Base-by-base conservation (phyloP, 2,888 invertebrate genomes). In the Autographa gamma region DNA sequence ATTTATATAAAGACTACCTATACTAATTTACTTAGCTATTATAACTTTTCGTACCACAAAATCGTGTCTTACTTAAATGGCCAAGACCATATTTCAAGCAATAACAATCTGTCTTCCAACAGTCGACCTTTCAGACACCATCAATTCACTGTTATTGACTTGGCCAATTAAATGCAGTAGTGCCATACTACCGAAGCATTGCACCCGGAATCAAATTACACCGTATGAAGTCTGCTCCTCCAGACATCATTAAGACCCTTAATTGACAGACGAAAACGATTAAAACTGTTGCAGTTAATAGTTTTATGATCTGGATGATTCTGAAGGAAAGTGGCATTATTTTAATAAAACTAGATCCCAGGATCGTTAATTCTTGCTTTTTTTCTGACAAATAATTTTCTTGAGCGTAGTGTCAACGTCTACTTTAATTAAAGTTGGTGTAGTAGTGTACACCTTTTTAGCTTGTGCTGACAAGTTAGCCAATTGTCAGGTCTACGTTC, bases 91-190 rank as follows among this genome's bases (percentile, higher is more conserved):
- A 56, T 56, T 25, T 13, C 13, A 19, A 25, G 25, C 11, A 56
- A 14, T 48, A 48, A 16, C 2, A 3, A 43, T 48, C 48, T n/a
- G 11, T 13, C 54, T 1, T 8, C 19, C n/a, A n/a, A 19, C 1
- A 56, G 19, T 25, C 54, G 54, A 56, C 54, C 54, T 25, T 19
- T 56, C 19, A 25, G 54, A 56, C 54, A 13, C 19, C 54, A 56
- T 56, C 5, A 18, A 56, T 56, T 56, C 48, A n/a, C 54, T 56
- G 54, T 56, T 56, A 19, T 56, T 56, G 25, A 18, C 54, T 25
- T 25, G 25, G 54, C 25, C 54, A 56, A 25, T 56, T 56, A 25
- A 19, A 13, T 56, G 54, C 54, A 56, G 13, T 56, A 56, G 54
- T 56, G 25, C 54, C 19, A 9, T 38, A 25, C 18, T 13, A 25